A percentile compares a stretch with the other conserved stretches of the same genome.
phyloP scores from a whole-genome alignment of 2,888 invertebrate species.

The Chrysotoxum bicinctum region DNA sequence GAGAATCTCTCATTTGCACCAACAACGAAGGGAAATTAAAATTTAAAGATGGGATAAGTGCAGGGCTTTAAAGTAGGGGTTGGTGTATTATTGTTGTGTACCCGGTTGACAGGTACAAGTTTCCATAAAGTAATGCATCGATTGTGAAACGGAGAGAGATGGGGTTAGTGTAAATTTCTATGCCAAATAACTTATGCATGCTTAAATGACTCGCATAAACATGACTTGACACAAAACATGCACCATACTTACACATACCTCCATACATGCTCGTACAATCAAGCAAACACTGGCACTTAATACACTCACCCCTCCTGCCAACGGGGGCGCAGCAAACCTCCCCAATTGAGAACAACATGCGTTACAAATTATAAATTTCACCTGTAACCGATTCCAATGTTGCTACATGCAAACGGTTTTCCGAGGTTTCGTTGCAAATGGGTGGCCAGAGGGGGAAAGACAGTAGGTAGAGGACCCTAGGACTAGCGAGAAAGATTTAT shows the following conservation, averaged over 20 bases:
- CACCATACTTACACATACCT: slow-evolving; percentile 12
- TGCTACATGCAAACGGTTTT: slow-evolving; percentile 68
- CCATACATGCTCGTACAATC: neutral
- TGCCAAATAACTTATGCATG: slow-evolving; percentile 70
- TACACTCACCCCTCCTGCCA: slow-evolving; percentile 17
- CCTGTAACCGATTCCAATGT: slow-evolving; percentile 75
- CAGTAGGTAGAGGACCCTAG: neutral
- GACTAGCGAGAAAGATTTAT: slow-evolving; percentile 63
- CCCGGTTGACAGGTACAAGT: slow-evolving; percentile 69
- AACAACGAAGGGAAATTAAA: slow-evolving; percentile 56
- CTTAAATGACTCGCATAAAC: slow-evolving; percentile 70
- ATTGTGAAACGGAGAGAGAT: neutral
- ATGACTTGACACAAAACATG: slow-evolving; percentile 68
- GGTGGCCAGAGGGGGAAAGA: neutral
- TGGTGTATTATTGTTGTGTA: slow-evolving; percentile 55
- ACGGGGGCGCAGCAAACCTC: neutral
- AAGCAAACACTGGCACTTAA: slow-evolving; percentile 31
- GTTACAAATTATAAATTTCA: slow-evolving; percentile 80
- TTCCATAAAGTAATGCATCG: slow-evolving; percentile 66
- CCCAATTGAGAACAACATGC: slow-evolving; percentile 74
- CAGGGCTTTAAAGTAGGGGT: neutral
- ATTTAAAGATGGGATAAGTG: slow-evolving; percentile 64
- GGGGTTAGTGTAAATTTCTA: slow-evolving; percentile 57
- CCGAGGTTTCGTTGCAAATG: slow-evolving; percentile 14
- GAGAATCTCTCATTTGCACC: slow-evolving; percentile 20